Evolutionary conservation across 1,140 invertebrate species (phyloP).

Genomic region (Diorhabda elongata): DNA sequence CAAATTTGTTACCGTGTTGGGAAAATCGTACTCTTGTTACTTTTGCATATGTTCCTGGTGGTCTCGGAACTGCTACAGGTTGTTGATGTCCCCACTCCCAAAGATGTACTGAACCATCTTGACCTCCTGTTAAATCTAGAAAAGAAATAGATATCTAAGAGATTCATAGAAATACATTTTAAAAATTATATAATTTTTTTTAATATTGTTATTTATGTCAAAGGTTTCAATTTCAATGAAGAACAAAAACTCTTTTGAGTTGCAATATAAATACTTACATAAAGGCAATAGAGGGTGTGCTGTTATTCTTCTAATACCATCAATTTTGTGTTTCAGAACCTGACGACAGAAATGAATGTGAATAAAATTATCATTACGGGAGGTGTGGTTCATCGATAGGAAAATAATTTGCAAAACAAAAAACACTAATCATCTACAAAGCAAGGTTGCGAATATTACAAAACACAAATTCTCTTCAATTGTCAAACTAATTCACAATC

Average conservation of each 20-base stretch:
- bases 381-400: too few relatives aligned
- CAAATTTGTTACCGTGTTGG: constrained; percentile 97
- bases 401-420: too few relatives aligned
- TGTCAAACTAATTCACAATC: too few relatives aligned
- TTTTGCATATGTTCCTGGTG: constrained; percentile 86
- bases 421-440: too few relatives aligned
- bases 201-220: constrained; percentile 14
- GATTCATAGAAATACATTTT: neutral
- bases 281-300: constrained; percentile 91
- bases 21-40: constrained; percentile 93
- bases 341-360: constrained; percentile 43
- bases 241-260: too few relatives aligned
- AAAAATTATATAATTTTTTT: constrained; percentile 18
- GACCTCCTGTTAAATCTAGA: constrained; percentile 88
- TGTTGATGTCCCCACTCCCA: constrained; percentile 97
- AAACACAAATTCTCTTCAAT: too few relatives aligned
- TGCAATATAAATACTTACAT: constrained; percentile 64
- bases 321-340: constrained; percentile 83
- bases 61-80: constrained; percentile 81
- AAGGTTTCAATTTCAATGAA: too few relatives aligned
- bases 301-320: constrained; percentile 91
- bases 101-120: constrained; percentile 94
- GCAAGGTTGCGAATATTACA: too few relatives aligned
- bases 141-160: neutral
- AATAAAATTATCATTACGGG: too few relatives aligned